Percentiles rank a stretch among this genome's conserved stretches.
Evolutionary conservation across 1,140 invertebrate genomes (phyloP).

Genomic region (Bombus waltoni): DNA sequence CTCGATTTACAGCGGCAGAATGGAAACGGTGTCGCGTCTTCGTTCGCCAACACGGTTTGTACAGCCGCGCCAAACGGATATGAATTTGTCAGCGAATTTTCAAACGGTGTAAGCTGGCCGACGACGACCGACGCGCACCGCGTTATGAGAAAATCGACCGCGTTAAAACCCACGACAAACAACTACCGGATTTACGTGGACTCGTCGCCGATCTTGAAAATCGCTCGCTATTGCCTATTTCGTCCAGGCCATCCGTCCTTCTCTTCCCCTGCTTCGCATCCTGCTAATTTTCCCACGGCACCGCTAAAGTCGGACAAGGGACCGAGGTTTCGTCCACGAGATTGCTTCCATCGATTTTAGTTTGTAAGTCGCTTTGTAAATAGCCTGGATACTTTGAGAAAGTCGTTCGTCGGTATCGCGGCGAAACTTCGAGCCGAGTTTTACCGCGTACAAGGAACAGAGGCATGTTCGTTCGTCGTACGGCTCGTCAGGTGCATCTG

Average conservation of each 20-base stretch:
- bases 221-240: not conserved
- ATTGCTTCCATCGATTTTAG: slow-evolving; percentile 11
- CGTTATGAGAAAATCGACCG: slow-evolving; percentile 47
- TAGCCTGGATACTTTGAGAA: too few species aligned
- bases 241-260: too few species aligned
- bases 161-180: slow-evolving; percentile 51
- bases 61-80: not conserved
- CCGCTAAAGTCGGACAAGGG: not conserved
- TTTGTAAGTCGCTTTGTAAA: too few species aligned
- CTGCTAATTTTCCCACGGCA: not conserved
- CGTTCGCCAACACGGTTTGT: not conserved
- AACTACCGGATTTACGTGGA: slow-evolving; percentile 48
- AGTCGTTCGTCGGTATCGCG: too few species aligned
- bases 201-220: slow-evolving; percentile 17
- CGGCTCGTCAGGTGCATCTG: too few species aligned
- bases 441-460: too few species aligned
- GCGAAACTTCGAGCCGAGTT: too few species aligned
- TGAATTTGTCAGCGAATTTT: slow-evolving; percentile 56
- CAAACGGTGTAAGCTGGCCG: not conserved
- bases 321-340: too few species aligned
- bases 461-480: too few species aligned
- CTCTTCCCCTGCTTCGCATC: too few species aligned
- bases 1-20: slow-evolving; percentile 10
- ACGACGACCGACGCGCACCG: not conserved
- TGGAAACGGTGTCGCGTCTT: slow-evolving; percentile 26